phyloP scores from a whole-genome alignment of 2,888 invertebrate species.

The Chydorus sphaericus region DNA sequence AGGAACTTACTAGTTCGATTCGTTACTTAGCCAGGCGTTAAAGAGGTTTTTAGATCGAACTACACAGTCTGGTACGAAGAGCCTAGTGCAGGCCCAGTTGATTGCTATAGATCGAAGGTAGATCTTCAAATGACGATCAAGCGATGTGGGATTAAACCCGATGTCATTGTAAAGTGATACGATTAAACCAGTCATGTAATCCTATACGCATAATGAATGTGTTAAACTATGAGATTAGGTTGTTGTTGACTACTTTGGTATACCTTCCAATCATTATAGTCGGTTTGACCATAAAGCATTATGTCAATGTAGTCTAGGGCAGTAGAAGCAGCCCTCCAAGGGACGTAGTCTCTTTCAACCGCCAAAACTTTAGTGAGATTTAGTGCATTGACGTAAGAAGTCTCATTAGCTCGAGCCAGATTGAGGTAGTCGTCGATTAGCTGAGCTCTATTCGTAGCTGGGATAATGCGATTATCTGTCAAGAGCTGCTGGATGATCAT shows the following conservation, averaged over 20 bases:
- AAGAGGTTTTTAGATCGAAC: constrained; percentile 53
- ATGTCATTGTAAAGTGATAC: constrained; percentile 49
- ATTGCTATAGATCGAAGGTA: constrained; percentile 56
- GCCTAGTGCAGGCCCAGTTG: constrained; percentile 50
- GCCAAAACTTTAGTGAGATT: constrained; percentile 36
- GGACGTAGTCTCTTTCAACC: constrained; percentile 43
- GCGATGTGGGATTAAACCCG: constrained; percentile 46
- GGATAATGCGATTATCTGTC: constrained; percentile 27
- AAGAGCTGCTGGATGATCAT: constrained; percentile 18
- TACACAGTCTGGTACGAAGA: constrained; percentile 58
- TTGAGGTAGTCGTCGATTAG: constrained; percentile 34
- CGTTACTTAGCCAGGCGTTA: constrained; percentile 61
- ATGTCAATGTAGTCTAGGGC: constrained; percentile 43
- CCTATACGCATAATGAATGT: constrained; percentile 32
- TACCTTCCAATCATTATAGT: constrained; percentile 48
- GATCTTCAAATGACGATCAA: constrained; percentile 49
- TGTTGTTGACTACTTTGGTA: not conserved
- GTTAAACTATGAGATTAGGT: not conserved
- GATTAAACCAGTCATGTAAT: constrained; percentile 49
- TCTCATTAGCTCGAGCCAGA: constrained; percentile 24
- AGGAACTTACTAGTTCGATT: too few species aligned
- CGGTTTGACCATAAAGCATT: constrained; percentile 42
- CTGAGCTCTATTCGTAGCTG: constrained; percentile 30
- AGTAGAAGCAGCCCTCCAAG: constrained; percentile 45
- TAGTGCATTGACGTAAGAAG: constrained; percentile 24